Evolutionary conservation across 2,113 vertebrate genomes (phyloP), one percentile per base, ranked within the genome.

Genomic region (Solenodon paradoxus): DNA sequence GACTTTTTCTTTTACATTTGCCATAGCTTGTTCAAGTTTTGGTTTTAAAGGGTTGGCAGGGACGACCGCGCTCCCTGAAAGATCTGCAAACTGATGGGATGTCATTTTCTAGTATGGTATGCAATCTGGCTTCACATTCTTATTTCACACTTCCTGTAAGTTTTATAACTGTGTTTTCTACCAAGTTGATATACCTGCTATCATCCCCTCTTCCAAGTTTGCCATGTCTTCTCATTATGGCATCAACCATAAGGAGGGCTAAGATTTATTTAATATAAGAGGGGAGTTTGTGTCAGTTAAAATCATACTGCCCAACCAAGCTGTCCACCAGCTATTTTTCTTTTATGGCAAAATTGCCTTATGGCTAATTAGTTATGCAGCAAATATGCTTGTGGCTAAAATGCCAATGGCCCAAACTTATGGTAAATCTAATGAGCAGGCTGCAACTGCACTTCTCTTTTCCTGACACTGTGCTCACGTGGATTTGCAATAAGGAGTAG

Each of bases 401-500:
- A 66, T 66, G 30, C 16, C 63, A 63, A n/a, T 32, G 26, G 3
- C n/a, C n/a, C 30, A 16, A 16, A 32, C 24, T 61, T 61, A 61
- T 30, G 59, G 59, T 28, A 61, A 61, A 30, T 61, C 59, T 61
- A 61, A n/a, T n/a, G n/a, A 19, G 40, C 42, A 42, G 7, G 3
- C 28, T 53, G 8, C 28, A 45, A 3, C 1, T 2, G 47, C 53
- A 9, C 1, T 9, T 15, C 24, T 47, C 38, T 5, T 74, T 68
- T 59, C 24, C 15, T 16, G 11, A 63, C 7, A 0, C 7, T 8
- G 1, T 5, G 17, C 35, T 32, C 66, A 20, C 0, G 0, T 9
- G 7, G 20, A 6, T 26, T 40, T 16, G 3, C 20, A n/a, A 2
- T 2, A 45, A 26, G 1, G 0, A 69, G 11, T 2, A 0, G 2